Base-by-base conservation (phyloP, 2,113 vertebrate genomes). In the Opisthocomus hoazin region DNA sequence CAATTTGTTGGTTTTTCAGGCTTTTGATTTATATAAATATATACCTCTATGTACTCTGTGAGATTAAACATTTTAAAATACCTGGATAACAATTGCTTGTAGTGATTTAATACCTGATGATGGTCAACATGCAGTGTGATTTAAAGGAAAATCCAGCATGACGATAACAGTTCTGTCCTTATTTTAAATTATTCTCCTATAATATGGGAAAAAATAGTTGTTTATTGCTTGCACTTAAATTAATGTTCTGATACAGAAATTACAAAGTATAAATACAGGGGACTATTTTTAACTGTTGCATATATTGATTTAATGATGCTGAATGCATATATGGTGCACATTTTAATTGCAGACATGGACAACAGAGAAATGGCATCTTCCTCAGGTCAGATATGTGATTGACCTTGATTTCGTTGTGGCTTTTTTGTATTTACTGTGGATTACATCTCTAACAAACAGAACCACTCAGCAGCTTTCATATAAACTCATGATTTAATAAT, bases 331-430 rank as follows among this genome's bases (percentile, higher is more conserved):
- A 43, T 97, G 95, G 74, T 94, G 68, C 86, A 63, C 94, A 80
- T 95, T 95, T 97, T 95, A 94, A 94, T 97, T 96, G 85, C 95
- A 97, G 97, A 97, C 95, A 51, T 45, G 93, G 94, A 96, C 97
- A 89, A 81, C 97, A 98, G 93, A 90, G 97, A 97, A 94, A 95
- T 81, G 82, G 93, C 97, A 95, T 97, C 91, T 46, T 97, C 96
- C 56, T 97, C 96, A 89, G 97, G 97, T 98, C 96, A 98, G 97
- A 97, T 95, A 88, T 97, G 27, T 65, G 95, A 85, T 86, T 98
- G 96, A 97, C 94, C 96, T 96, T 97, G 22, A 94, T 97, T 93
- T 97, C 83, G 90, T 96, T 96, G 84, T 90, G 94, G 93, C 93
- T 95, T 94, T 96, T 96, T 77, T 93, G 90, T 91, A 92, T 86